Conservation (phyloP, 2,888 invertebrate genomes). For the Germaria angustata region DNA sequence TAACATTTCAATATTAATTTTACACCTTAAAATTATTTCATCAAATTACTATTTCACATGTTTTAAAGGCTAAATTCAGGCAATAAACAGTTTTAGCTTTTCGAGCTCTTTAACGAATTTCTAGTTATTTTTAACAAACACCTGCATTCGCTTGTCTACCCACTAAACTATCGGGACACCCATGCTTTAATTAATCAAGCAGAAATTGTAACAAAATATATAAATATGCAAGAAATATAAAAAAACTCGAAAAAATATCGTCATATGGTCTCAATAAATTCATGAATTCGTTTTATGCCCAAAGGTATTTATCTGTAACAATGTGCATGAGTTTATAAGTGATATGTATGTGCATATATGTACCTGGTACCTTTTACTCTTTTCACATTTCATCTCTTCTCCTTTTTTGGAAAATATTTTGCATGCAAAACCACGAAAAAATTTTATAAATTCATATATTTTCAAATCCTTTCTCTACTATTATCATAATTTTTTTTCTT, state of each 20-base stretch:
- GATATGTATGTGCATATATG: constrained; percentile 39
- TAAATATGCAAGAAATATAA: neutral
- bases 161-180: neutral
- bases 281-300: neutral
- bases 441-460: no score
- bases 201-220: neutral
- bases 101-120: no score
- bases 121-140: no score
- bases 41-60: no score
- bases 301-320: constrained; percentile 31
- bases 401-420: neutral
- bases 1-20: no score
- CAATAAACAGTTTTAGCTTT: no score
- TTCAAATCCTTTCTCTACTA: constrained; percentile 18
- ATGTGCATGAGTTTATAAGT: constrained; percentile 50
- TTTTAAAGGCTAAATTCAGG: no score
- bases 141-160: no score
- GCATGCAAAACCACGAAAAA: constrained; percentile 17
- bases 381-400: no score
- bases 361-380: neutral
- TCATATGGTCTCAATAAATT: constrained; percentile 8
- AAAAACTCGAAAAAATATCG: constrained; percentile 14
- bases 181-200: neutral
- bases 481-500: no score
- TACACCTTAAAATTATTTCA: no score